These are phyloP conservation scores for Carcharodon carcharias DNA, from an alignment of 2,797 vertebrate genomes.

Conservation along the genomic window DNA sequence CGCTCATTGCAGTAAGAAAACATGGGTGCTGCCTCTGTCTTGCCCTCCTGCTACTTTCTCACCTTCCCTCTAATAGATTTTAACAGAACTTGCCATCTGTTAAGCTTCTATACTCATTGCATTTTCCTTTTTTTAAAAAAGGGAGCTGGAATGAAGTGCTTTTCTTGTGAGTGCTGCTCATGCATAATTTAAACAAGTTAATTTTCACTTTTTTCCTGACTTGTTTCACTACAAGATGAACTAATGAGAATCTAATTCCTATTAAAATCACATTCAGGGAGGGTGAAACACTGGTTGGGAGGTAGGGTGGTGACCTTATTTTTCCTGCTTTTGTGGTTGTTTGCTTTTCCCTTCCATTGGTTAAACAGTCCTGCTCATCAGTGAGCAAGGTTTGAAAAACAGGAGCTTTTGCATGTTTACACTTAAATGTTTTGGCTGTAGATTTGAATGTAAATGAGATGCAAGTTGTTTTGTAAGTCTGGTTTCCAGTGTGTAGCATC, in stretches of 20 bases:
- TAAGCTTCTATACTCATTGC: neutral
- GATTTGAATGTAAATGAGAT: neutral
- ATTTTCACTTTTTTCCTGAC: neutral
- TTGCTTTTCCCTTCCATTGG: neutral
- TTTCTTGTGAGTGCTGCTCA: neutral
- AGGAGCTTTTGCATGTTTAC: neutral
- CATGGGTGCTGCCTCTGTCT: neutral
- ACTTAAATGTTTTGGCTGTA: neutral
- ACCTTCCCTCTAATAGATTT: neutral
- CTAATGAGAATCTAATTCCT: neutral
- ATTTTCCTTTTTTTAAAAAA: neutral
- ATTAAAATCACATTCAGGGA: neutral
- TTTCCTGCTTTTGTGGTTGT: neutral
- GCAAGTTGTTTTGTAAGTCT: neutral
- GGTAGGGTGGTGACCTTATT: neutral
- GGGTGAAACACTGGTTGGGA: neutral
- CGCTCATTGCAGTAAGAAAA: neutral
- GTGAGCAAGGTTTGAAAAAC: neutral
- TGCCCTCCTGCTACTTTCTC: neutral
- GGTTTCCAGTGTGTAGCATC: neutral
- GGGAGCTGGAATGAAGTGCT: neutral
- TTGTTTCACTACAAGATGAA: neutral
- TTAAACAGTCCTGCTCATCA: neutral
- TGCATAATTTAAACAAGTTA: neutral
- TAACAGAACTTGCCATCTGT: neutral